Evolutionary conservation across 2,797 vertebrate species (phyloP), one percentile per base, ranked within the genome.

Genomic region (Spinus pinus): DNA sequence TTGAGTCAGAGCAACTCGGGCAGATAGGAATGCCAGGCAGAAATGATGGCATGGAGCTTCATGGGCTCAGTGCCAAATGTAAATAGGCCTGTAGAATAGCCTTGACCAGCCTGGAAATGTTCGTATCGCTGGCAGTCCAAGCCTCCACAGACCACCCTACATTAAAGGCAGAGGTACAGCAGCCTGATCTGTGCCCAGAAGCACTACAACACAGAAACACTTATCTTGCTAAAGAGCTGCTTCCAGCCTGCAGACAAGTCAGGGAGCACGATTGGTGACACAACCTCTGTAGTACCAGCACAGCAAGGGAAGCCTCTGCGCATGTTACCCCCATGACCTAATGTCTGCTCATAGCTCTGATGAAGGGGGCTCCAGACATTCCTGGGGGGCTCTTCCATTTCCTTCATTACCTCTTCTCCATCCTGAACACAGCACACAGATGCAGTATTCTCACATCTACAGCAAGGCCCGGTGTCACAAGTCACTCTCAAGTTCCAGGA

Each of bases 21-120:
- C 54, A 94, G 65, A 50, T 50, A 78, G 73, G 53, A 90, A 81
- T 25, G 61, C 46, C 93, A 90, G 49, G 20, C 58, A 94, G 74
- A 90, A 93, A 82, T 12, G 37, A 73, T 23, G 60, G 71, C 88
- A 56, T n/a, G 66, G 82, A 85, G 62, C 66, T 50, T 79, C 62
- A n/a, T 3, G 10, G 74, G 74, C 79, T 74, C 53, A 15, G 25
- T 67, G 82, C 75, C 78, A 88, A 81, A 81, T 12, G 17, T 79
- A 88, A 93, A 72, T 33, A 70, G n/a, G 33, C 25, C 71, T 73
- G 44, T 16, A 39, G 56, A 35, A 30, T 1, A 66, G 73, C 28
- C 37, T 35, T 12, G 9, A 44, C 47, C 37, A 92, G 56, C 14
- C 54, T 66, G 44, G 84, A 86, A 70, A 39, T 0, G 10, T 56